These are phyloP conservation scores for Eupithecia abbreviata DNA, from an alignment of 2,888 invertebrate species.

Conservation along the genomic window DNA sequence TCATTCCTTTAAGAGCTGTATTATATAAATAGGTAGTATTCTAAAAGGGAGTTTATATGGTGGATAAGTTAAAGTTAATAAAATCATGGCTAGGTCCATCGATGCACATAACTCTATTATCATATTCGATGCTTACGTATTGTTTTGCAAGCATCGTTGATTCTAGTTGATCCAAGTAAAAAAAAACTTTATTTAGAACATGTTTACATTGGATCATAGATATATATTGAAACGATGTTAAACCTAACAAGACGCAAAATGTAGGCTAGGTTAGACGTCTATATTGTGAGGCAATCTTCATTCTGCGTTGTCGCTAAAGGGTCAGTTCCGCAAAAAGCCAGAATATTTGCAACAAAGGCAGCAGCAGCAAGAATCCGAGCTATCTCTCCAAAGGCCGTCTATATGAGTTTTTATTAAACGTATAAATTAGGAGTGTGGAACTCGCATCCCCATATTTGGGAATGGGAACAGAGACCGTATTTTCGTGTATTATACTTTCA, in stretches of 20 bases:
- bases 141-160: background rate
- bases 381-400: slow-evolving; percentile 55
- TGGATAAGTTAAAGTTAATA: background rate
- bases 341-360: slow-evolving; percentile 74
- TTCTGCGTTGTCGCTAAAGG: background rate
- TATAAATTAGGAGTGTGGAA: slow-evolving; percentile 70
- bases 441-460: slow-evolving; percentile 56
- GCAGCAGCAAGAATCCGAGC: slow-evolving; percentile 39
- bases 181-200: no score
- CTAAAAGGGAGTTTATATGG: background rate
- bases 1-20: background rate
- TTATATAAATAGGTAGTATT: background rate
- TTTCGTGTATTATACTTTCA: slow-evolving; percentile 78
- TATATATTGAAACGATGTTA: no score
- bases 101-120: background rate
- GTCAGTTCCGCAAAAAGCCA: slow-evolving; percentile 50
- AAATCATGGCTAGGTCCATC: background rate
- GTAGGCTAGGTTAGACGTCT: background rate
- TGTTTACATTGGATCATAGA: no score
- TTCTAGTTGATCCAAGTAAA: no score
- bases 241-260: background rate
- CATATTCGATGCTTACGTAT: background rate
- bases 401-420: slow-evolving; percentile 72
- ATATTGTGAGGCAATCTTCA: background rate
- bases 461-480: slow-evolving; percentile 58